phyloP scores from a whole-genome alignment of 2,797 vertebrate genomes.

The Prionace glauca region DNA sequence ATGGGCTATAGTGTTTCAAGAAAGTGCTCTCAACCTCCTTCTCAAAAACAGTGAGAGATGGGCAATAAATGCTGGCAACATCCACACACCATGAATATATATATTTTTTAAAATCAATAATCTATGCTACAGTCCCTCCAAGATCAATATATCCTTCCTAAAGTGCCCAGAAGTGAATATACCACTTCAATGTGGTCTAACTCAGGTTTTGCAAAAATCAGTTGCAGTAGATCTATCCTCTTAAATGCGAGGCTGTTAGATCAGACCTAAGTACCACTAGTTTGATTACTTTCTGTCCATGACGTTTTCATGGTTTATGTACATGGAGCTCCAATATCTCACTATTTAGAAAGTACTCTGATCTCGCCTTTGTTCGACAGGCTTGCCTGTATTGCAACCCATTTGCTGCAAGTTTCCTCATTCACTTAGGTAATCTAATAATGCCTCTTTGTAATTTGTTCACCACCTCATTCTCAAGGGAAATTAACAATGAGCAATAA shows the following conservation, averaged over 20 bases:
- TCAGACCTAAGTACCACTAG: neutral
- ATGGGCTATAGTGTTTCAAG: neutral
- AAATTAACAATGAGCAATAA: neutral
- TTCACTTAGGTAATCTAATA: neutral
- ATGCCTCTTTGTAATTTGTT: neutral
- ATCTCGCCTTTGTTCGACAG: neutral
- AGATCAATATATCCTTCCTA: neutral
- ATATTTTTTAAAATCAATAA: neutral
- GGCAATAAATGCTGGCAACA: neutral
- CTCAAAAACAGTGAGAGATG: neutral
- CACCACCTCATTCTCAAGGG: neutral
- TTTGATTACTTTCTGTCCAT: neutral
- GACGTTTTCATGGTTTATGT: neutral
- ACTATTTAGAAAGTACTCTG: neutral
- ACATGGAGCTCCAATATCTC: neutral
- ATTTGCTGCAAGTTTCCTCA: neutral
- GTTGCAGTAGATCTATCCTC: neutral
- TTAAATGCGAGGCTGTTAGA: neutral
- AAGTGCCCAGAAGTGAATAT: neutral
- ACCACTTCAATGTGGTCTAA: neutral
- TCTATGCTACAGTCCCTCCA: neutral
- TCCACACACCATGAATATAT: neutral
- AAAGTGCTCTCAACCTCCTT: neutral
- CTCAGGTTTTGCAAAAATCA: neutral
- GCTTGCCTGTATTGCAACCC: neutral